phyloP scores from a whole-genome alignment of 1,140 invertebrate species.

The Brevipalpus yothersi region DNA sequence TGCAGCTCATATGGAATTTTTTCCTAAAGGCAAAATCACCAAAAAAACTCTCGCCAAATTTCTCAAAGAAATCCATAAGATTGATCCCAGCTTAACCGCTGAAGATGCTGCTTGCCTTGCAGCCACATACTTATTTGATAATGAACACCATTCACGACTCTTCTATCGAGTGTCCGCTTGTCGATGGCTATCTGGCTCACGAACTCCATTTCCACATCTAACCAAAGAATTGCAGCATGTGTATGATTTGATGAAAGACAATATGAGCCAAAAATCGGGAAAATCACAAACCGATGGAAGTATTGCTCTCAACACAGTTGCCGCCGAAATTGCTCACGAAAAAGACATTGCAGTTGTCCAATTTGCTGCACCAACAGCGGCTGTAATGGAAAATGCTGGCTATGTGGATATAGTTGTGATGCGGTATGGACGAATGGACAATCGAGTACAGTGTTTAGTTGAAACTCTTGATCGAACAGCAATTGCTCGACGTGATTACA shows the following conservation, averaged over 20 bases:
- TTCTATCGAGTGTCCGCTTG: constrained; percentile 37
- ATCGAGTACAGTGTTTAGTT: constrained; percentile 26
- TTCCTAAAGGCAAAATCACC: constrained; percentile 24
- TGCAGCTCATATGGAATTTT: constrained; percentile 15
- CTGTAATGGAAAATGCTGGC: constrained; percentile 32
- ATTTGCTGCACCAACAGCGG: constrained; percentile 28
- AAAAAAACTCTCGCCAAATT: constrained; percentile 24
- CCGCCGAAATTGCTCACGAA: not conserved
- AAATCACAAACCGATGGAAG: not conserved
- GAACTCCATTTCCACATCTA: constrained; percentile 17
- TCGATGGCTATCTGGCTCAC: constrained; percentile 27
- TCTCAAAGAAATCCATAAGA: constrained; percentile 28
- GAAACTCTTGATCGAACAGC: constrained; percentile 37
- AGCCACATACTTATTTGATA: constrained; percentile 28
- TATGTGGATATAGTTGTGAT: constrained; percentile 26
- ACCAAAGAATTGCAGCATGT: constrained; percentile 10
- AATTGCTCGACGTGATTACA: constrained; percentile 28
- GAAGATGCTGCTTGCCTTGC: constrained; percentile 32
- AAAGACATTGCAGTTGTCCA: constrained; percentile 26
- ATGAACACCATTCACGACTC: constrained; percentile 26
- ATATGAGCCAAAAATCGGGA: not conserved
- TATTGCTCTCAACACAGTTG: not conserved
- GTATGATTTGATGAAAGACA: not conserved
- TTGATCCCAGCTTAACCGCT: constrained; percentile 26
- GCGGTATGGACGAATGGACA: constrained; percentile 26